A percentile compares a stretch with the other conserved stretches of the same genome.
Evolutionary conservation across 2,113 vertebrate species (phyloP).

Genomic region (Megaceryle torquata): DNA sequence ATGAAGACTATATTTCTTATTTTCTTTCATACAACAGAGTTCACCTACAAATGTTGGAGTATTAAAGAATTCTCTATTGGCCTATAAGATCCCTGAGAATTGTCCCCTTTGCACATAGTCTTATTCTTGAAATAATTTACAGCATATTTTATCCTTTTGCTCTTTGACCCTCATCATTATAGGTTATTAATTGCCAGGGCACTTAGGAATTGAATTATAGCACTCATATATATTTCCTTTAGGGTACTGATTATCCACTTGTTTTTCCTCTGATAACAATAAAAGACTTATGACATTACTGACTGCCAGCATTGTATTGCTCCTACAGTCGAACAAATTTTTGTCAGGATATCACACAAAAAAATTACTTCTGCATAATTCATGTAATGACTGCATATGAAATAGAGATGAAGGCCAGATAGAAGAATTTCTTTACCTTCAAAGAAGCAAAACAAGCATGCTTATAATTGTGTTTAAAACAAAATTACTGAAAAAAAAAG

Average conservation of each 20-base stretch:
- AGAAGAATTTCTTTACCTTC: neutral
- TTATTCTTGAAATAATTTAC: neutral
- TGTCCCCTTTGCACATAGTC: neutral
- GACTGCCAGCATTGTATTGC: neutral
- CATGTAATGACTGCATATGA: neutral
- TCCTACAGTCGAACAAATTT: slow-evolving; percentile 8
- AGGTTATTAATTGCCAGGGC: slow-evolving; percentile 39
- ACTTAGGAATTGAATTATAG: slow-evolving; percentile 21
- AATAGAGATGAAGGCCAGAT: neutral
- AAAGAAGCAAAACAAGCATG: neutral
- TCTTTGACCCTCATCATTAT: neutral
- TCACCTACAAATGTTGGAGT: neutral
- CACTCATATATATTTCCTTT: neutral
- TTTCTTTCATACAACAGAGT: neutral
- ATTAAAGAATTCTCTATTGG: neutral
- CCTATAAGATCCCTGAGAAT: neutral
- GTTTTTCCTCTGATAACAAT: neutral
- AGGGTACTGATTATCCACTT: neutral
- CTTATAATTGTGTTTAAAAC: neutral
- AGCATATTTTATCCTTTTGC: neutral
- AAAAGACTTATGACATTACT: slow-evolving; percentile 20
- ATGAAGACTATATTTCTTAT: neutral
- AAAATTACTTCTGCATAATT: neutral
- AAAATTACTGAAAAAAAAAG: neutral
- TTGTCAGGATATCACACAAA: neutral